Evolutionary conservation across 2,113 vertebrate genomes (phyloP).

Genomic region (Phainopepla nitens): DNA sequence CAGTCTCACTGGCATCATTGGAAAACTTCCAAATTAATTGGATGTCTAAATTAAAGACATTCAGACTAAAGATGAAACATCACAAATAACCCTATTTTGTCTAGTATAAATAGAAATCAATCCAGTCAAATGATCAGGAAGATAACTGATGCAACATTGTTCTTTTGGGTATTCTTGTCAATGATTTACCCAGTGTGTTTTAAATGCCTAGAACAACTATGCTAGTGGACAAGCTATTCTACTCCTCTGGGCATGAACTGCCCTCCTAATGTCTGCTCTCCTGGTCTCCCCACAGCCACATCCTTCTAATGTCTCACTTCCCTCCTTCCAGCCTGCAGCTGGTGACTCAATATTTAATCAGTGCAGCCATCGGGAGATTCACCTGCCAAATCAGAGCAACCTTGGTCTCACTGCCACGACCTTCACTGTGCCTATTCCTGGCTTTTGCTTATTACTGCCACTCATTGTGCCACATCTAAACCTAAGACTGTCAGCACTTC

Average conservation of each 20-base stretch:
- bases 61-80: neutral
- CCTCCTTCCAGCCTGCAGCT: neutral
- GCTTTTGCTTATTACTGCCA: neutral
- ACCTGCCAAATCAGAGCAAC: neutral
- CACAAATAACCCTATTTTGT: conserved; percentile 8
- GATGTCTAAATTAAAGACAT: neutral
- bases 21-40: conserved; percentile 31
- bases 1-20: neutral
- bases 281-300: neutral
- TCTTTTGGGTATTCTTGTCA: neutral
- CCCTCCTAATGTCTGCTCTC: neutral
- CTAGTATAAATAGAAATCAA: conserved; percentile 10
- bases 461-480: neutral
- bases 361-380: neutral
- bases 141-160: neutral
- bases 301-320: neutral
- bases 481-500: neutral
- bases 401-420: neutral
- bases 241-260: neutral
- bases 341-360: neutral
- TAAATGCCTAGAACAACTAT: neutral
- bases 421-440: neutral
- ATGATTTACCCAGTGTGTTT: neutral
- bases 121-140: neutral
- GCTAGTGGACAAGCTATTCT: neutral